Conservation (phyloP, 2,113 vertebrate species). For the Gnathonemus longibarbis region DNA sequence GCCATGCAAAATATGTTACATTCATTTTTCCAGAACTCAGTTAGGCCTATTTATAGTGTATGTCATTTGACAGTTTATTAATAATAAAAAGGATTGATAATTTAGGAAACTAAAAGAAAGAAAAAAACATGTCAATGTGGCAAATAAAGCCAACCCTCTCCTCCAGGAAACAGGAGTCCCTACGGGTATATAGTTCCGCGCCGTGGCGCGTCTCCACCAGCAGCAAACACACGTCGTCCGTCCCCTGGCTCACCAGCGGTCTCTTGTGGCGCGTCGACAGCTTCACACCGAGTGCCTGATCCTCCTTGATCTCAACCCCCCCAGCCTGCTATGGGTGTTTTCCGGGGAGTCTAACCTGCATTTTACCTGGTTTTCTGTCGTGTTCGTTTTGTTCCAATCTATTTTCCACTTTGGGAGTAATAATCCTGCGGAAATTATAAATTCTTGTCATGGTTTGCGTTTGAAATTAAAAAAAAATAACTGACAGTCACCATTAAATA, state of each 20-base stretch:
- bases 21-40: background rate
- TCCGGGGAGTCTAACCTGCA: background rate
- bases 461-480: background rate
- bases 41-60: background rate
- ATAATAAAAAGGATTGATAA: background rate
- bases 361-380: background rate
- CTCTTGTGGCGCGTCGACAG: background rate
- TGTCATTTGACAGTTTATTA: background rate
- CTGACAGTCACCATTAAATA: background rate
- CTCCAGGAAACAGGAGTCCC: background rate
- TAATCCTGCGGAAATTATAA: background rate
- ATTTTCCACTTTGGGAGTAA: background rate
- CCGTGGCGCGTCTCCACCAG: background rate
- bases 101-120: background rate
- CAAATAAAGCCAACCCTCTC: background rate
- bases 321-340: background rate
- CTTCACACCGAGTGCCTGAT: background rate
- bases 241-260: background rate
- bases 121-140: background rate
- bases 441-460: background rate
- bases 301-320: background rate
- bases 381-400: background rate
- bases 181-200: background rate
- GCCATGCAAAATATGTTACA: background rate
- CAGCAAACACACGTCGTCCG: background rate